These are phyloP conservation scores for Polyergus mexicanus DNA, from an alignment of 1,140 invertebrate genomes.

Conservation along the genomic window DNA sequence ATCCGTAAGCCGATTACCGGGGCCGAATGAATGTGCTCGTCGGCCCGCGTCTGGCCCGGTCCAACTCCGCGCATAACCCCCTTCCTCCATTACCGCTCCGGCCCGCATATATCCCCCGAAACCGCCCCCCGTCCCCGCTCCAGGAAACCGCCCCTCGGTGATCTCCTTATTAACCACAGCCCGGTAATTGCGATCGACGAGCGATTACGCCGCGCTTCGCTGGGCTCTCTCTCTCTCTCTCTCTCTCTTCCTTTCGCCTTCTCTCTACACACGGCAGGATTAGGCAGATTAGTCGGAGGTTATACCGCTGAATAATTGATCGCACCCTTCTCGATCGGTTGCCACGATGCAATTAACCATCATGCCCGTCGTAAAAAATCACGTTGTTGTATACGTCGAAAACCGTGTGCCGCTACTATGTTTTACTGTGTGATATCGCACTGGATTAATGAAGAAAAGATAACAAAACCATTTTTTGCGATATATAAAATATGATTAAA, in stretches of 20 bases:
- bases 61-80: conserved; percentile 69
- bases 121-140: conserved; percentile 43
- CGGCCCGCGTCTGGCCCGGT: conserved; percentile 70
- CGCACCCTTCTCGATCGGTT: conserved; percentile 66
- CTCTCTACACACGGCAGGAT: conserved; percentile 70
- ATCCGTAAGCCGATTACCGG: conserved; percentile 80
- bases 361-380: conserved; percentile 37
- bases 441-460: background rate
- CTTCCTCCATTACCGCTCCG: conserved; percentile 27
- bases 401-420: background rate
- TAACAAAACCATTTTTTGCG: background rate
- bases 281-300: conserved; percentile 80
- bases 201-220: conserved; percentile 75
- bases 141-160: conserved; percentile 75
- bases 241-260: no score
- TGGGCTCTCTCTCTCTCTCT: conserved; percentile 73
- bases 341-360: conserved; percentile 69
- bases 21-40: conserved; percentile 76
- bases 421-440: background rate
- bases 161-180: conserved; percentile 78
- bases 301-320: conserved; percentile 78
- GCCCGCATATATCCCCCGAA: conserved; percentile 37
- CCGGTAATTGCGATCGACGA: conserved; percentile 78
- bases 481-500: background rate
- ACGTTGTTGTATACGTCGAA: background rate